phyloP scores from a whole-genome alignment of 2,113 vertebrate genomes.

The Hypomesus transpacificus region DNA sequence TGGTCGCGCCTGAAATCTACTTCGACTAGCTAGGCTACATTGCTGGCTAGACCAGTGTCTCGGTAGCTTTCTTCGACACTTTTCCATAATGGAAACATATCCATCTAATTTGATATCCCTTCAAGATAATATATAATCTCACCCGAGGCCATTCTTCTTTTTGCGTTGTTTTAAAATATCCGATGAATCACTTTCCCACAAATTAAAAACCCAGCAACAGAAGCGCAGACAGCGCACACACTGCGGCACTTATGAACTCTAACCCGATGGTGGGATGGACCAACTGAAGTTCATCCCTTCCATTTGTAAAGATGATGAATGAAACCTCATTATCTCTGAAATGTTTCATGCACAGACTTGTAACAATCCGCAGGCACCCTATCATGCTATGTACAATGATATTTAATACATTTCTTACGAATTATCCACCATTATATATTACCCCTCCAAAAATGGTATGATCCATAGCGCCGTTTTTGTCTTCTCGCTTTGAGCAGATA shows the following conservation, averaged over 20 bases:
- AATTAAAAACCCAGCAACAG: constrained; percentile 48
- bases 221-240: constrained; percentile 34
- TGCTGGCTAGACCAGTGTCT: neutral
- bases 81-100: neutral
- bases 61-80: neutral
- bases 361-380: neutral
- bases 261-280: constrained; percentile 22
- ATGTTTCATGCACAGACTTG: neutral
- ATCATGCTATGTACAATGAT: no score
- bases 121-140: constrained; percentile 18
- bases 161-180: constrained; percentile 44
- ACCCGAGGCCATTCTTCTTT: constrained; percentile 72
- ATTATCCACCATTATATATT: no score
- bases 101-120: neutral
- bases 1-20: neutral
- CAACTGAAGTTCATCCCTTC: neutral
- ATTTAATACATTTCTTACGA: no score
- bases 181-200: constrained; percentile 14
- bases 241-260: constrained; percentile 59
- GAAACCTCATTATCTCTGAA: neutral
- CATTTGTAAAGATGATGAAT: neutral
- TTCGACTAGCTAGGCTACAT: neutral
- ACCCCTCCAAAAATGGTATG: constrained; percentile 1
- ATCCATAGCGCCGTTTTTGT: constrained; percentile 7
- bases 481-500: neutral